phyloP scores from a whole-genome alignment of 30 jellyfish, hydroid and myxozoan species.

The Phacellophora camtschatica region DNA sequence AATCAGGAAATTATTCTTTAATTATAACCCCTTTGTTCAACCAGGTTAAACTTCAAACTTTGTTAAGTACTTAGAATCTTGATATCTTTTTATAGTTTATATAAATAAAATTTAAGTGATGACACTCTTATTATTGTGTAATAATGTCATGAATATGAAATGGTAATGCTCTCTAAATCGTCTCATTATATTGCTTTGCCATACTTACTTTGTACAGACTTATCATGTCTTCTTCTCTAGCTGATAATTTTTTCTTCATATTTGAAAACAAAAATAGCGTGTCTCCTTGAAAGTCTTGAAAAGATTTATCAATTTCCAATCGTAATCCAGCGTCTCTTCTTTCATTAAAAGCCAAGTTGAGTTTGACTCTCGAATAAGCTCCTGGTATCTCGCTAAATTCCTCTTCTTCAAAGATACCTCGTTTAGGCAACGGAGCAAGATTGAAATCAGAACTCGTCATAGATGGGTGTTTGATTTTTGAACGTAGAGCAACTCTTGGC shows the following conservation, averaged over 20 bases:
- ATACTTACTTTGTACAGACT: constrained; percentile 32
- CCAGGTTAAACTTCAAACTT: too few species aligned
- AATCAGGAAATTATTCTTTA: too few species aligned
- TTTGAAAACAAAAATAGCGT: constrained; percentile 1
- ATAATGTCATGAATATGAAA: too few species aligned
- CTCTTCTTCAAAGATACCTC: constrained; percentile 42
- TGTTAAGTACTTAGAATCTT: too few species aligned
- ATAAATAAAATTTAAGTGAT: too few species aligned
- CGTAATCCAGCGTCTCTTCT: constrained; percentile 69
- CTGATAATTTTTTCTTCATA: constrained; percentile 32
- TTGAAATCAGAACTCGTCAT: constrained; percentile 50
- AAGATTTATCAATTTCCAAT: constrained; percentile 53
- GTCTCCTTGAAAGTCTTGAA: constrained; percentile 38
- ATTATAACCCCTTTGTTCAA: too few species aligned
- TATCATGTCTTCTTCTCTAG: constrained; percentile 38
- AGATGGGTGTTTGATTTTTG: constrained; percentile 47
- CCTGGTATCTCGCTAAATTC: constrained; percentile 52
- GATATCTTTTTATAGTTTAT: too few species aligned
- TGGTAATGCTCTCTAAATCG: too few species aligned
- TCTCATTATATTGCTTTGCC: too few species aligned
- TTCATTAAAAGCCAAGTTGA: constrained; percentile 50
- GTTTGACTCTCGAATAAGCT: constrained; percentile 37
- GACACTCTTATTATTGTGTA: too few species aligned
- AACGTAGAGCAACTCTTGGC: constrained; percentile 35
- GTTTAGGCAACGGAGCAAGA: constrained; percentile 59